Conservation (phyloP, 2,113 vertebrate genomes). For the Limnothrissa miodon region DNA sequence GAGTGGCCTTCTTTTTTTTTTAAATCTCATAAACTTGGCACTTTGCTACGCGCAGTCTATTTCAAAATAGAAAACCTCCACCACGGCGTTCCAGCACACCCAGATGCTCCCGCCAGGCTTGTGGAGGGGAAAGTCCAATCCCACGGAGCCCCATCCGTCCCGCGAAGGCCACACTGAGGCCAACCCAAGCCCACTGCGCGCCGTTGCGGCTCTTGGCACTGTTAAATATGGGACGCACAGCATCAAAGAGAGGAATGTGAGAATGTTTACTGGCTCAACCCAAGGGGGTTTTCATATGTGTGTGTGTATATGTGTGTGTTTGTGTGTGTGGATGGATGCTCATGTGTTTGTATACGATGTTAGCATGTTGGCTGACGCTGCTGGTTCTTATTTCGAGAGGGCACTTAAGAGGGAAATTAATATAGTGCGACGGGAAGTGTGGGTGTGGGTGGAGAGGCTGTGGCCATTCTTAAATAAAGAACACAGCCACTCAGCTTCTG, state of each 20-base stretch:
- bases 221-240: conserved; percentile 46
- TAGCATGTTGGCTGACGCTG: neutral
- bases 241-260: conserved; percentile 63
- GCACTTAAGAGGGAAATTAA: neutral
- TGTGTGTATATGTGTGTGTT: neutral
- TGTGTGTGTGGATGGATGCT: neutral
- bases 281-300: neutral
- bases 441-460: neutral
- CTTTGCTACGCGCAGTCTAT: neutral
- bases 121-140: neutral
- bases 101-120: conserved; percentile 16
- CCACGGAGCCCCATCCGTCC: neutral
- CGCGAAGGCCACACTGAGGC: neutral
- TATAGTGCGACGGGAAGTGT: neutral
- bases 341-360: neutral
- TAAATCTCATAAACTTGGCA: conserved; percentile 1
- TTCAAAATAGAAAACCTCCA: conserved; percentile 5
- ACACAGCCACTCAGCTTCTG: neutral
- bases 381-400: neutral
- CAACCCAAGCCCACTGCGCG: neutral
- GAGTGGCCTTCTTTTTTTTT: neutral
- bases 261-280: conserved; percentile 43
- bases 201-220: neutral
- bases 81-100: conserved; percentile 13
- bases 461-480: neutral